Conservation (phyloP, 2,888 invertebrate species). For the Dyspetes luteomarginatus region DNA sequence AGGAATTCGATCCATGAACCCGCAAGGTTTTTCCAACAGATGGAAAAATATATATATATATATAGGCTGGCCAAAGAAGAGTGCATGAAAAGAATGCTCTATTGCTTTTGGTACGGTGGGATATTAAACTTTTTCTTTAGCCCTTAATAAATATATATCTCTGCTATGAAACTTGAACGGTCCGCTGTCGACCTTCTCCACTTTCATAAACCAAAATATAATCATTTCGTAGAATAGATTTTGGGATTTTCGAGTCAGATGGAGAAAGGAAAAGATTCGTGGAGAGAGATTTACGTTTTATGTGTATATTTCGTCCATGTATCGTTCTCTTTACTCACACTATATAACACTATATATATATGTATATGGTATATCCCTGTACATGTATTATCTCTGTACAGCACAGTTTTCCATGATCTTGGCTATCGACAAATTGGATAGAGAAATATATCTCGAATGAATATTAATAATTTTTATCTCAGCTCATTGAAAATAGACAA, state of each 20-base stretch:
- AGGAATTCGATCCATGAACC: conserved; percentile 51
- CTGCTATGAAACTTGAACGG: conserved; percentile 53
- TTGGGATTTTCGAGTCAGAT: conserved; percentile 54
- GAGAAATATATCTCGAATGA: conserved; percentile 46
- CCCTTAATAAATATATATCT: neutral
- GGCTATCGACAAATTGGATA: conserved; percentile 40
- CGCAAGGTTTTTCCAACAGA: conserved; percentile 18
- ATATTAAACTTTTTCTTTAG: neutral
- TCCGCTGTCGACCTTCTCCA: conserved; percentile 31
- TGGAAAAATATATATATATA: conserved; percentile 29
- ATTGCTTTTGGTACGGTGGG: conserved; percentile 24
- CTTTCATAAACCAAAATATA: conserved; percentile 66
- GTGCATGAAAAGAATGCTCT: conserved; percentile 29
- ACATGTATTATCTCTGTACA: neutral
- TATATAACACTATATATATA: no score
- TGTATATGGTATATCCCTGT: no score
- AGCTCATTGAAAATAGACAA: neutral
- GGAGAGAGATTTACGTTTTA: no score
- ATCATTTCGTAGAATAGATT: conserved; percentile 65
- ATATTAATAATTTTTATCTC: conserved; percentile 61
- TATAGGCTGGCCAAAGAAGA: conserved; percentile 4
- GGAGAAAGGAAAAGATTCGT: conserved; percentile 34
- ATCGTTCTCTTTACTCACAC: conserved; percentile 37
- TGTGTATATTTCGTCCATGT: conserved; percentile 11
- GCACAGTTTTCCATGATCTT: neutral